Conservation (phyloP, 2,113 vertebrate species). For the Salvator merianae region DNA sequence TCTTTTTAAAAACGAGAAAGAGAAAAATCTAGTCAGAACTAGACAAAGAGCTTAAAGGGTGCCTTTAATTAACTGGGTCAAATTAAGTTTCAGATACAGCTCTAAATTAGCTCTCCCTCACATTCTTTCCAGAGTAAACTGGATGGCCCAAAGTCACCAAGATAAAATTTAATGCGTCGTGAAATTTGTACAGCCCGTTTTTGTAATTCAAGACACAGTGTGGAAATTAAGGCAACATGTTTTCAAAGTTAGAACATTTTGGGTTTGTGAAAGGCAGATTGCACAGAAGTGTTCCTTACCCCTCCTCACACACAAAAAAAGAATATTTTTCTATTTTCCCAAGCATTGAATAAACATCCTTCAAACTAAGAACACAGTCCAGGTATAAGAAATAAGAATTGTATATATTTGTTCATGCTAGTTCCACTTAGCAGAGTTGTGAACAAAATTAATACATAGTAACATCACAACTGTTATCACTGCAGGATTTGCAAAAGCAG, state of each 20-base stretch:
- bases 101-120: constrained; percentile 22
- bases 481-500: constrained; percentile 27
- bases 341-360: not conserved
- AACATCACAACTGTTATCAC: constrained; percentile 43
- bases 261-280: constrained; percentile 43
- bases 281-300: not conserved
- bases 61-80: not conserved
- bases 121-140: constrained; percentile 52
- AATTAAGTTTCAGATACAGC: constrained; percentile 4
- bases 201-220: constrained; percentile 29
- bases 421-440: not conserved
- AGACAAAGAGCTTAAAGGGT: constrained; percentile 7
- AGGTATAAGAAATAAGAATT: not conserved
- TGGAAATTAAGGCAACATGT: constrained; percentile 58
- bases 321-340: not conserved
- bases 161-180: constrained; percentile 4
- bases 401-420: not conserved
- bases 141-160: constrained; percentile 34
- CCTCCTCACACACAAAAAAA: not conserved
- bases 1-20: constrained; percentile 26
- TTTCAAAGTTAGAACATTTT: constrained; percentile 41
- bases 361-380: not conserved
- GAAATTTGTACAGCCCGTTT: constrained; percentile 53
- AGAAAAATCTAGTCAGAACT: not conserved
- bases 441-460: constrained; percentile 20